phyloP scores from a whole-genome alignment of 1,140 invertebrate genomes.

The Eurytemora carolleeae region DNA sequence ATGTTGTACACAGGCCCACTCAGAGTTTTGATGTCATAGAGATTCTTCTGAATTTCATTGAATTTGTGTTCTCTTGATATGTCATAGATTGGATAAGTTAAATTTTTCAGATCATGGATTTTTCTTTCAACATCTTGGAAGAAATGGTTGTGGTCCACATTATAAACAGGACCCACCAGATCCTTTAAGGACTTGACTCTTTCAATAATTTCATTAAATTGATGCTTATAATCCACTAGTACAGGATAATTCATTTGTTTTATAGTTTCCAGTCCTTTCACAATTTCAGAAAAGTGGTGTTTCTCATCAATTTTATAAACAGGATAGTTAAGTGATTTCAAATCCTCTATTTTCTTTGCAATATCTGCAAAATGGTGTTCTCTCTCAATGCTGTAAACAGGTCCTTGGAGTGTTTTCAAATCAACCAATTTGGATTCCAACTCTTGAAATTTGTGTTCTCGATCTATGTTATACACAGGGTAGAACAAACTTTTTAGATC shows the following conservation, averaged over 20 bases:
- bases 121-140: background rate
- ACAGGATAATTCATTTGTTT: background rate
- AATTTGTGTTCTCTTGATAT: conserved; percentile 9
- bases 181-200: background rate
- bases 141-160: background rate
- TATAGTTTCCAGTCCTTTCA: background rate
- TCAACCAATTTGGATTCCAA: conserved; percentile 1
- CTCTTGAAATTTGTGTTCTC: conserved; percentile 9
- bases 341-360: background rate
- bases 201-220: conserved; percentile 11
- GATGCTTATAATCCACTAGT: conserved; percentile 6
- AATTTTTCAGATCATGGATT: background rate
- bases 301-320: conserved; percentile 9
- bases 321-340: conserved; percentile 7
- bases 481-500: background rate
- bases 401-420: background rate
- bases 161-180: conserved; percentile 7
- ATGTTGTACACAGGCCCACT: conserved; percentile 11
- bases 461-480: conserved; percentile 10
- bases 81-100: conserved; percentile 1
- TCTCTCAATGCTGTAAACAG: conserved; percentile 8
- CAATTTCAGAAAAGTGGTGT: conserved; percentile 7
- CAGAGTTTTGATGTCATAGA: background rate
- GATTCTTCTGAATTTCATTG: conserved; percentile 3
- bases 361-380: conserved; percentile 8